Evolutionary conservation across 2,797 vertebrate genomes (phyloP).

Genomic region (Tangara arthus): DNA sequence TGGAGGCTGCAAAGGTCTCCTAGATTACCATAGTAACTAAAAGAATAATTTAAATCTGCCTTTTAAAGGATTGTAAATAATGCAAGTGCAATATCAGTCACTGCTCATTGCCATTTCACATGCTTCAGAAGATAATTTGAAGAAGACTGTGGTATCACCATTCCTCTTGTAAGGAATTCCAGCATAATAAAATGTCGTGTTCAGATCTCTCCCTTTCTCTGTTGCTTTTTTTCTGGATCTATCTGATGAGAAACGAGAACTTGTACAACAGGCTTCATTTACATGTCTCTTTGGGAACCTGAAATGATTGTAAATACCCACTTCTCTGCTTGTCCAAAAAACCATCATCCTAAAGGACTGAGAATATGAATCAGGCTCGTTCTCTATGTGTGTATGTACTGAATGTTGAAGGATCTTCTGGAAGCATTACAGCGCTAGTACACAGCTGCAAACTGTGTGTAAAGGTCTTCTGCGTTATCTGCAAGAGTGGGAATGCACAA

Average conservation of each 20-base stretch:
- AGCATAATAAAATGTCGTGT: not conserved
- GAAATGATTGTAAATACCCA: not conserved
- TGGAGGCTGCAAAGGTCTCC: conserved; percentile 55
- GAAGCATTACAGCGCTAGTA: not conserved
- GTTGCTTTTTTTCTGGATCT: not conserved
- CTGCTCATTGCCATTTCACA: conserved; percentile 13
- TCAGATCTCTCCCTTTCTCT: not conserved
- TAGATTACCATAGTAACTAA: conserved; percentile 66
- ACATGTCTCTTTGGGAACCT: not conserved
- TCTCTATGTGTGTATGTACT: accelerated
- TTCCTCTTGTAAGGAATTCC: not conserved
- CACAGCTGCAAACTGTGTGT: not conserved
- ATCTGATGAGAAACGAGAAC: not conserved
- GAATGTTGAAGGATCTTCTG: not conserved
- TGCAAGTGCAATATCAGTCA: conserved; percentile 26
- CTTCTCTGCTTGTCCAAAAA: not conserved
- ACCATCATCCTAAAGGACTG: not conserved
- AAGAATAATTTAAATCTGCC: conserved; percentile 56
- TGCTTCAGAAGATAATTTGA: not conserved
- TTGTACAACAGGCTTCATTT: not conserved
- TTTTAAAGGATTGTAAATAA: conserved; percentile 61
- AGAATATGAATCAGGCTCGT: not conserved
- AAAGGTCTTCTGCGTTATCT: not conserved
- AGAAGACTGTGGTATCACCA: not conserved
- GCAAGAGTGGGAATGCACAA: not conserved